These are phyloP conservation scores for Esox lucius DNA, from an alignment of 2,797 vertebrate species.

Conservation along the genomic window DNA sequence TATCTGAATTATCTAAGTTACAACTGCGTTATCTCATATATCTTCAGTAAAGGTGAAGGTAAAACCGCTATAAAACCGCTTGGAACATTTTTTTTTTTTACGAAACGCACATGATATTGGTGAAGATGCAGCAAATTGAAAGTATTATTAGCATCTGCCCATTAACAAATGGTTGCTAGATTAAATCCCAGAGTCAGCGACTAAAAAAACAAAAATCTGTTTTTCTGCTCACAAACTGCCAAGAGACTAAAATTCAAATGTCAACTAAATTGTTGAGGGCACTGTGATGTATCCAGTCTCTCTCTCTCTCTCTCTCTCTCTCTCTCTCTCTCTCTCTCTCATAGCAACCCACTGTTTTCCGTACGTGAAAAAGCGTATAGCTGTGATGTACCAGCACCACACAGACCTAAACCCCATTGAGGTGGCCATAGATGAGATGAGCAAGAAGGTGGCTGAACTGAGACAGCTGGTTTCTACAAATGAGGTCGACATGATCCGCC, in stretches of 20 bases:
- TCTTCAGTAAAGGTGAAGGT: slow-evolving; percentile 5
- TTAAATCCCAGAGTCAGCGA: no score
- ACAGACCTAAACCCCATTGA: slow-evolving; percentile 96
- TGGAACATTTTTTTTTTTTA: not conserved
- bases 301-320: not conserved
- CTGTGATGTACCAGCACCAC: slow-evolving; percentile 97
- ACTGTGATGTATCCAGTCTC: no score
- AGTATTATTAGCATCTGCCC: no score
- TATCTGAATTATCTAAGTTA: slow-evolving; percentile 56
- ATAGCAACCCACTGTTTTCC: slow-evolving; percentile 97
- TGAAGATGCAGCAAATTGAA: no score
- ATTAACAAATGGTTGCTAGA: no score
- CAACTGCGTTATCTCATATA: not conserved
- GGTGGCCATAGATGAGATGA: slow-evolving; percentile 98
- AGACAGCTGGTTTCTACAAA: slow-evolving; percentile 87
- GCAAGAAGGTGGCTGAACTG: slow-evolving; percentile 92
- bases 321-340: not conserved
- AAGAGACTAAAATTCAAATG: no score
- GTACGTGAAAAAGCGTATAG: slow-evolving; percentile 94
- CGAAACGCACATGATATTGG: not conserved
- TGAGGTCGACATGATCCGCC: slow-evolving; percentile 97
- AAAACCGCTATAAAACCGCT: not conserved
- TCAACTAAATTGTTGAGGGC: no score
- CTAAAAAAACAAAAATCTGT: no score
- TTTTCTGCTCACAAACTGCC: no score